phyloP scores from a whole-genome alignment of 2,888 invertebrate species.

The Erebia epiphron region DNA sequence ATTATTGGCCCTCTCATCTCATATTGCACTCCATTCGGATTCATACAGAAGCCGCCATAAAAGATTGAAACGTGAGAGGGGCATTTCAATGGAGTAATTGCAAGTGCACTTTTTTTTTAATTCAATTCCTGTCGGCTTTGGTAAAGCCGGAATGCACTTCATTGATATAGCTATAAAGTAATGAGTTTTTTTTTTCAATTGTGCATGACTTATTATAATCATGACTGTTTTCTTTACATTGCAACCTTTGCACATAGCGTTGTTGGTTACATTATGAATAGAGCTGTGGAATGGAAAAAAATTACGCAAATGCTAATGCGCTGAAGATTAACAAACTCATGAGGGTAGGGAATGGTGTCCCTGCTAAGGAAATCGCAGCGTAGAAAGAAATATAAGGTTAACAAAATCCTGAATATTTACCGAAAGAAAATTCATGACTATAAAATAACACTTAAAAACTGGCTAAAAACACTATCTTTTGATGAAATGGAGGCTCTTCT shows the following conservation, averaged over 20 bases:
- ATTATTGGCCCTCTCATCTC: constrained; percentile 82
- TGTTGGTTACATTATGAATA: not conserved
- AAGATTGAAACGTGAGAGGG: constrained; percentile 82
- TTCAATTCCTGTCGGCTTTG: constrained; percentile 77
- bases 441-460: too few relatives aligned
- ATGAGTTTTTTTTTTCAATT: constrained; percentile 61
- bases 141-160: constrained; percentile 78
- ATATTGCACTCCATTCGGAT: constrained; percentile 76
- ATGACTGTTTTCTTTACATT: constrained; percentile 20
- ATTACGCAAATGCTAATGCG: not conserved
- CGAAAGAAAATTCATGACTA: too few relatives aligned
- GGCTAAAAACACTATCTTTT: too few relatives aligned
- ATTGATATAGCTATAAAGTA: constrained; percentile 76
- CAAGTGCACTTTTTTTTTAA: constrained; percentile 78
- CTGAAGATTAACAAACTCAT: too few relatives aligned
- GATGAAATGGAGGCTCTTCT: too few relatives aligned
- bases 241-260: constrained; percentile 19
- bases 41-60: constrained; percentile 79
- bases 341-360: too few relatives aligned
- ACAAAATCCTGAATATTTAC: too few relatives aligned
- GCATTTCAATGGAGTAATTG: constrained; percentile 80
- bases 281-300: not conserved
- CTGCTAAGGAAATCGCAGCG: too few relatives aligned
- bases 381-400: too few relatives aligned
- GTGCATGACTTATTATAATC: constrained; percentile 40